Evolutionary conservation across 92 coral and sea anemone genomes (phyloP).

Genomic region (Bergia sp.): DNA sequence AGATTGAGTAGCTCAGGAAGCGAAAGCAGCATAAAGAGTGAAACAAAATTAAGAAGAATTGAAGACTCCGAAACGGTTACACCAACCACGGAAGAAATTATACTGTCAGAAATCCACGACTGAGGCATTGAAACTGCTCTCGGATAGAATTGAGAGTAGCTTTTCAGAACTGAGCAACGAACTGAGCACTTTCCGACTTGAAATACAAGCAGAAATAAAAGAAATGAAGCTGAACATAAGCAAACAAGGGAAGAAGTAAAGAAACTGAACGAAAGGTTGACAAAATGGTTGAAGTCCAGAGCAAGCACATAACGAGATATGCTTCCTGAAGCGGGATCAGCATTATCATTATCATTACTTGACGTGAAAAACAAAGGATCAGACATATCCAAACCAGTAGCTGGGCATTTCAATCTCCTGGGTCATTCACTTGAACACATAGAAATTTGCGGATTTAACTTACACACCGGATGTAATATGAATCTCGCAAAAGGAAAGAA

Average conservation of each 20-base stretch:
- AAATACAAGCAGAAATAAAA: neutral
- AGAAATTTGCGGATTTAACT: too few species aligned
- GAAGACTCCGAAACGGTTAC: neutral
- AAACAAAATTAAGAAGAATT: neutral
- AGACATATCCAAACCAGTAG: neutral
- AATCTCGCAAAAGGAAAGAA: too few species aligned
- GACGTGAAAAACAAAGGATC: neutral
- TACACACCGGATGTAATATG: too few species aligned
- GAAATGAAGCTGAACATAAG: neutral
- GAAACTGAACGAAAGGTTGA: neutral
- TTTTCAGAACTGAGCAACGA: neutral
- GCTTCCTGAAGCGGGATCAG: neutral
- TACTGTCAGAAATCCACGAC: neutral
- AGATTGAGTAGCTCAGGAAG: neutral
- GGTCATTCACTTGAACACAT: too few species aligned
- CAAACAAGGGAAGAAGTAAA: neutral
- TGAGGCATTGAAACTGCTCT: neutral
- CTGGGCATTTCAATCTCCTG: too few species aligned
- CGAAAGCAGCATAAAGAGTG: neutral
- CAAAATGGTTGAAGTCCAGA: neutral
- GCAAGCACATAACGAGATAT: neutral
- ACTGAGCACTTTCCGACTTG: neutral
- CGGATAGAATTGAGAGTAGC: neutral
- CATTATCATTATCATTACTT: too few species aligned
- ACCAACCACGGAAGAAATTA: slow-evolving; percentile 1